Evolutionary conservation across 2,888 invertebrate genomes (phyloP).

Genomic region (Drosophila multiciliata): DNA sequence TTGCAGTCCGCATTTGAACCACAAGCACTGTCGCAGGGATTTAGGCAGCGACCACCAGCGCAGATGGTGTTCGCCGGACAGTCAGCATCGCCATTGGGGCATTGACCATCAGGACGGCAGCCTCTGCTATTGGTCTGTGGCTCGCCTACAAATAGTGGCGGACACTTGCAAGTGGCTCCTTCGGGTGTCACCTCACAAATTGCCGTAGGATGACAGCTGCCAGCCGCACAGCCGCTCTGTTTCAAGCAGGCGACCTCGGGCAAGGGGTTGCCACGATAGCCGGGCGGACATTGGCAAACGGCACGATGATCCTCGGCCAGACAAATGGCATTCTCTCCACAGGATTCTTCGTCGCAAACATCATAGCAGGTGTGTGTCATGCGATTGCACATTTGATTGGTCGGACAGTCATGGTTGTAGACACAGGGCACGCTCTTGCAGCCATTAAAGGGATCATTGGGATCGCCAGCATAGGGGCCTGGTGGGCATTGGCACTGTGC

Average conservation of each 20-base stretch:
- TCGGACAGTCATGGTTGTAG: conserved; percentile 93
- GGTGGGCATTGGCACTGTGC: conserved; percentile 96
- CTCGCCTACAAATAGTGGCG: conserved; percentile 91
- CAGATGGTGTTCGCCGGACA: conserved; percentile 92
- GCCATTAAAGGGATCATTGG: conserved; percentile 90
- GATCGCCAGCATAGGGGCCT: conserved; percentile 94
- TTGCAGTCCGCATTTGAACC: conserved; percentile 93
- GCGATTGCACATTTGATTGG: conserved; percentile 92
- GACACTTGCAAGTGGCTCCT: conserved; percentile 92
- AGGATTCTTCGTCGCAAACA: conserved; percentile 92
- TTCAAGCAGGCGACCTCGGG: conserved; percentile 92
- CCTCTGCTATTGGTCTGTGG: conserved; percentile 88
- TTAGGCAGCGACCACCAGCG: conserved; percentile 89
- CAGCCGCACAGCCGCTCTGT: conserved; percentile 90
- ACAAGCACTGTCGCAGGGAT: conserved; percentile 93
- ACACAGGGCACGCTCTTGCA: conserved; percentile 93
- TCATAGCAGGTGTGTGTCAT: conserved; percentile 92
- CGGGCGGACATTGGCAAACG: conserved; percentile 94
- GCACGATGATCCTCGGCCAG: conserved; percentile 93
- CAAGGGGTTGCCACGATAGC: conserved; percentile 91
- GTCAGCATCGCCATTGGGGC: conserved; percentile 89
- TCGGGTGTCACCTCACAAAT: conserved; percentile 89
- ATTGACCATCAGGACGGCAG: conserved; percentile 92
- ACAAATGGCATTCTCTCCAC: conserved; percentile 95
- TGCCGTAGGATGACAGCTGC: conserved; percentile 93